These are phyloP conservation scores for Pipra filicauda DNA, from an alignment of 2,113 vertebrate genomes.

Conservation along the genomic window DNA sequence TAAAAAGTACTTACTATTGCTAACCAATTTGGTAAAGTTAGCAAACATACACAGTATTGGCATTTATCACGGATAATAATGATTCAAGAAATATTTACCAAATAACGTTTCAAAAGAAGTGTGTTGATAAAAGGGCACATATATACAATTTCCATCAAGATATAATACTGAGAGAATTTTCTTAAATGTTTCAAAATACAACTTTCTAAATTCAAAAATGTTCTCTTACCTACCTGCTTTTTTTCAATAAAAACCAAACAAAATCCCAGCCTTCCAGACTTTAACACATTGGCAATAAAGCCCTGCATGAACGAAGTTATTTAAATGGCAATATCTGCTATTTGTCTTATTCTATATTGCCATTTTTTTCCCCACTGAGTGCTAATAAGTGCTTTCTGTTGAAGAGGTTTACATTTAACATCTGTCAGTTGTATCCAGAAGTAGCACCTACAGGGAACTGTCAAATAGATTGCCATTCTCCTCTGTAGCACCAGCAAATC, in stretches of 20 bases:
- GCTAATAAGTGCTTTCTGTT: slow-evolving; percentile 68
- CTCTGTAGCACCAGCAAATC: slow-evolving; percentile 70
- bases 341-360: slow-evolving; percentile 68
- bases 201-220: background rate
- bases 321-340: slow-evolving; percentile 60
- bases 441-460: slow-evolving; percentile 70
- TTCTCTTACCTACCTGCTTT: background rate
- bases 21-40: background rate
- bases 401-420: slow-evolving; percentile 72
- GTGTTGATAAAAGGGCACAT: background rate
- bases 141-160: background rate
- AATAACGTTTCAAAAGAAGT: background rate
- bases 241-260: background rate
- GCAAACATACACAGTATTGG: background rate
- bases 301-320: slow-evolving; percentile 47
- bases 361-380: slow-evolving; percentile 46
- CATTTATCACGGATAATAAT: background rate
- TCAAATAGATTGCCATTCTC: slow-evolving; percentile 68
- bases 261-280: background rate
- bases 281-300: slow-evolving; percentile 10
- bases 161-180: background rate
- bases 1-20: background rate
- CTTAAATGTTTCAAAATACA: background rate
- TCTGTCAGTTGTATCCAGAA: slow-evolving; percentile 72
- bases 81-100: background rate